Percentiles rank a stretch among this genome's conserved stretches.
Evolutionary conservation across 2,113 vertebrate genomes (phyloP).

Genomic region (Pongo abelii): DNA sequence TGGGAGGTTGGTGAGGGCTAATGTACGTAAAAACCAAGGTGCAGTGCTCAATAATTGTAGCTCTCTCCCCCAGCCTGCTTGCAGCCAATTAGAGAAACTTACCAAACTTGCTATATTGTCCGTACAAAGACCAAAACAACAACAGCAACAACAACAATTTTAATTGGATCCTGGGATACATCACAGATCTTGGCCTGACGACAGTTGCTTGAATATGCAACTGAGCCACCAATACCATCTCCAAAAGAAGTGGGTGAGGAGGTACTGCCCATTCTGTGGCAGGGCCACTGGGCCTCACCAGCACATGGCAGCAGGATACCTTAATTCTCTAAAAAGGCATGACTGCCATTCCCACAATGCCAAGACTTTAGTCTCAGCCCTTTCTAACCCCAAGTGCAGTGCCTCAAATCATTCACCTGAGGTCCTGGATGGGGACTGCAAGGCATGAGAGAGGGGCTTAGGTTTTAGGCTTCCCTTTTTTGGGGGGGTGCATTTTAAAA

Average conservation of each 20-base stretch:
- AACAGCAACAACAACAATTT: not conserved
- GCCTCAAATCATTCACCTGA: not conserved
- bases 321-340: not conserved
- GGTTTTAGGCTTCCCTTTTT: not conserved
- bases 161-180: not conserved
- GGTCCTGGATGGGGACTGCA: not conserved
- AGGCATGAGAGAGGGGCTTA: not conserved
- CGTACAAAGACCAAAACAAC: not conserved
- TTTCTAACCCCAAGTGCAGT: not conserved
- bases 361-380: not conserved
- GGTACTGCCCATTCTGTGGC: not conserved
- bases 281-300: not conserved
- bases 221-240: not conserved
- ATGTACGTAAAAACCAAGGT: not conserved
- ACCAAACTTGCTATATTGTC: not conserved
- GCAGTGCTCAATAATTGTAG: fast-evolving
- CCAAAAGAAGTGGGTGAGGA: not conserved
- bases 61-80: not conserved
- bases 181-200: not conserved
- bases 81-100: not conserved
- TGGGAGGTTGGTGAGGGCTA: not conserved
- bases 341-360: not conserved
- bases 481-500: not conserved
- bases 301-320: not conserved
- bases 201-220: not conserved